These are phyloP conservation scores for Lamprologus tigripictilis DNA, from an alignment of 2,113 vertebrate species.

Conservation along the genomic window DNA sequence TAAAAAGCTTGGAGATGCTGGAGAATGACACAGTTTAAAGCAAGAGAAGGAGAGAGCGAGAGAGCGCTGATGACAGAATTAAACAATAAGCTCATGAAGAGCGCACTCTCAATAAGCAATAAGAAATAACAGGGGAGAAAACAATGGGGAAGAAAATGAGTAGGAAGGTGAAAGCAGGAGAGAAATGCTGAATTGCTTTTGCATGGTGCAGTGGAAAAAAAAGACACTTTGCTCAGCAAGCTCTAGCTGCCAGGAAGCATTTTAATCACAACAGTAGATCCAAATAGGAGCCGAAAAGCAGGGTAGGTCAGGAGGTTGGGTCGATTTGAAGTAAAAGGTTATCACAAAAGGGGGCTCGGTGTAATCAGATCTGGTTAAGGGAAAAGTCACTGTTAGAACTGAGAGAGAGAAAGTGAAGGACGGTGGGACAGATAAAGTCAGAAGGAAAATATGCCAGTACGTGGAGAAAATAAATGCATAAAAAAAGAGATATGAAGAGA, in stretches of 20 bases:
- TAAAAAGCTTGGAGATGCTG: background rate
- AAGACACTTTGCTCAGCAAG: conserved; percentile 59
- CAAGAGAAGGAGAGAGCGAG: background rate
- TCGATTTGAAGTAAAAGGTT: conserved; percentile 64
- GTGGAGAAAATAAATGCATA: background rate
- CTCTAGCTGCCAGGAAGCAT: conserved; percentile 54
- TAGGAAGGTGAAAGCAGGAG: conserved; percentile 1
- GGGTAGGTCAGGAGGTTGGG: conserved; percentile 56
- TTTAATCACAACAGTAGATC: conserved; percentile 64
- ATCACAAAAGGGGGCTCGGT: conserved; percentile 38
- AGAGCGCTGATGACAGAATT: background rate
- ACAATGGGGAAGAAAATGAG: conserved; percentile 10
- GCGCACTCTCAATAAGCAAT: background rate
- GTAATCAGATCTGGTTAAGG: conserved; percentile 59
- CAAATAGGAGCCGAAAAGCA: conserved; percentile 59
- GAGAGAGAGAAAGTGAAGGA: conserved; percentile 19
- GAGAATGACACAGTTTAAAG: background rate
- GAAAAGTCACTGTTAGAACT: conserved; percentile 31
- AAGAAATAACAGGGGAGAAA: background rate
- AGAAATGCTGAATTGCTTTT: conserved; percentile 55
- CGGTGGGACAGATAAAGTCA: background rate
- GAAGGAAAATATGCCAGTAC: background rate
- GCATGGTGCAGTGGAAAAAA: background rate
- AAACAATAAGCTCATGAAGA: background rate
- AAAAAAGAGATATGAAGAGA: background rate